A percentile compares a stretch with the other conserved stretches of the same genome.
Evolutionary conservation across 2,888 invertebrate species (phyloP).

Genomic region (Apoderus coryli): DNA sequence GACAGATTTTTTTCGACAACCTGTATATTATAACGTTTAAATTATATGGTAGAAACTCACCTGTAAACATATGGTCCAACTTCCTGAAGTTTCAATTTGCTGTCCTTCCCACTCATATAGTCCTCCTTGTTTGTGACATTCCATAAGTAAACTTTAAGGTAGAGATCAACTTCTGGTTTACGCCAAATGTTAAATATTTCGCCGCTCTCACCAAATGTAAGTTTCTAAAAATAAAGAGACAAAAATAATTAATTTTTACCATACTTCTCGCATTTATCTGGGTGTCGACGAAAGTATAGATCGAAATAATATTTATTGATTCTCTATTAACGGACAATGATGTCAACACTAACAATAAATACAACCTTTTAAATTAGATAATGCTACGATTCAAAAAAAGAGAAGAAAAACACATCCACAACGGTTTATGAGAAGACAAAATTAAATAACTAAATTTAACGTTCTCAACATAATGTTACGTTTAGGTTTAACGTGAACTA

Average conservation of each 20-base stretch:
- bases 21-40: background rate
- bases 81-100: slow-evolving; percentile 57
- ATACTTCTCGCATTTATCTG: no score
- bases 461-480: no score
- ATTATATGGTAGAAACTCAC: slow-evolving; percentile 37
- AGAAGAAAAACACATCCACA: no score
- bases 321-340: no score
- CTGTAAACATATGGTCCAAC: slow-evolving; percentile 81
- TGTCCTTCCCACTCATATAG: slow-evolving; percentile 52
- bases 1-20: background rate
- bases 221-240: slow-evolving; percentile 44
- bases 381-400: no score
- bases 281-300: no score
- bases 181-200: slow-evolving; percentile 76
- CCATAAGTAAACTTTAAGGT: slow-evolving; percentile 63
- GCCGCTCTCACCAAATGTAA: slow-evolving; percentile 53
- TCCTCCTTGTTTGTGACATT: slow-evolving; percentile 73
- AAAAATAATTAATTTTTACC: slow-evolving; percentile 5
- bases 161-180: slow-evolving; percentile 64
- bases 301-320: no score
- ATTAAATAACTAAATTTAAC: no score
- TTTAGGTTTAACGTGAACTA: no score
- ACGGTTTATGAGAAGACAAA: no score
- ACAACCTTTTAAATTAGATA: no score
- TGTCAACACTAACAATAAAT: no score